Evolutionary conservation across 2,888 invertebrate genomes (phyloP), one percentile per base, ranked within the genome.

Genomic region (Ptilodon capucinus): DNA sequence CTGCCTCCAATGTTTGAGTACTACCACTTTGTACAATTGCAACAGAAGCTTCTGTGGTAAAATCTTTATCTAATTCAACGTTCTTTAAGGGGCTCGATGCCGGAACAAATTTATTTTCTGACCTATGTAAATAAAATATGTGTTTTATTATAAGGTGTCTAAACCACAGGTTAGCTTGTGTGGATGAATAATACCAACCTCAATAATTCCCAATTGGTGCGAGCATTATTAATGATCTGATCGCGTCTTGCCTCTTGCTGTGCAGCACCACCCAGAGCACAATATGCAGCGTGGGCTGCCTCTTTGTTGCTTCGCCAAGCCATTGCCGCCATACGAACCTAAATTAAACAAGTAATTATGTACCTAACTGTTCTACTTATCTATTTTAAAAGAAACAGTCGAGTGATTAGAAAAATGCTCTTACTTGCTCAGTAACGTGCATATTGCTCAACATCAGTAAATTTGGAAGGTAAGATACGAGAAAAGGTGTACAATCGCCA

Each of bases 131-230:
- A n/a, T n/a, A n/a, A n/a, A n/a, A n/a, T n/a, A n/a, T n/a, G 28
- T n/a, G 13, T 19, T 18, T 36, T 2, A 35, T 17, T 11, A 34
- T 2, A 2, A 7, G 6, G 9, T 16, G 2, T 34, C 2, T 9
- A 34, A 34, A 34, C 14, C 5, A 34, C 9, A 34, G 9, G 5
- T n/a, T 16, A n/a, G 17, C 2, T 44, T 16, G 14, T 5, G 5
- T 8, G 13, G 13, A 18, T 7, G 13, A 30, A 16, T n/a, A 36
- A 28, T 36, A 23, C 8, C 40, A 40, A 89, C 91, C 91, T 91
- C 11, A 96, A 82, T 41, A 96, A 81, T 77, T 97, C 96, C 96
- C 96, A 97, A 74, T 96, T 97, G n/a, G 95, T 96, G 57, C 96
- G 92, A 1, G 96, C 96, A 73, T 96, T 96, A 34, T 95, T 95